These are phyloP conservation scores for Ommatoiulus sabulosus DNA, from an alignment of 2,888 invertebrate species.

Conservation along the genomic window DNA sequence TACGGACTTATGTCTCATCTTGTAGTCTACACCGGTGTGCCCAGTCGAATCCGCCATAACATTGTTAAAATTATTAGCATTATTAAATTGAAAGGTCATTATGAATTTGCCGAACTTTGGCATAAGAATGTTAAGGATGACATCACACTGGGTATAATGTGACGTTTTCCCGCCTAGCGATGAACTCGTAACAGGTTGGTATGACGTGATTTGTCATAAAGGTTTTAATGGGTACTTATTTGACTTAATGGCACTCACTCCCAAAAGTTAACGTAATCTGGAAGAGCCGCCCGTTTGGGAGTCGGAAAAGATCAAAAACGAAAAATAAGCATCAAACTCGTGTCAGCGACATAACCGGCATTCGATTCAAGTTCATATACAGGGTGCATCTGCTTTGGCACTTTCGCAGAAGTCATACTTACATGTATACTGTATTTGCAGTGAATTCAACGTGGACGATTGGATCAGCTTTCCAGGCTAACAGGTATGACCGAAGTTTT, in stretches of 20 bases:
- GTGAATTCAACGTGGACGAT: background rate
- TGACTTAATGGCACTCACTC: slow-evolving; percentile 20
- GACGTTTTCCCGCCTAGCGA: background rate
- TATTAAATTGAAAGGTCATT: background rate
- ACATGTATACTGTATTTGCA: background rate
- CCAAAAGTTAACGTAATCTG: slow-evolving; percentile 15
- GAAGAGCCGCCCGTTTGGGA: background rate
- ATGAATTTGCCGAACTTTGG: background rate
- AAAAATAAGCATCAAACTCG: background rate
- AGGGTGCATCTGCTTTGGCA: background rate
- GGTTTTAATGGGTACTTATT: slow-evolving; percentile 45
- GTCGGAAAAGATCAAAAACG: background rate
- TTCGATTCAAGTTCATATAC: background rate
- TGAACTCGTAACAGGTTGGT: slow-evolving; percentile 31
- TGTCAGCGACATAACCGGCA: background rate
- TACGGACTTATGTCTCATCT: too few species aligned
- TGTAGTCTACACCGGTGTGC: too few species aligned
- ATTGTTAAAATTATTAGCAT: background rate
- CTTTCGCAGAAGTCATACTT: background rate
- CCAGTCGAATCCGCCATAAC: background rate
- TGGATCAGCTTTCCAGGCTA: too few species aligned
- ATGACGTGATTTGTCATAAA: slow-evolving; percentile 32
- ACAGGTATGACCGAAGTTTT: too few species aligned
- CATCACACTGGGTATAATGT: background rate
- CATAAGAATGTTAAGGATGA: background rate